These are phyloP conservation scores for Nothocercus julius DNA, from an alignment of 2,113 vertebrate species.

Conservation along the genomic window DNA sequence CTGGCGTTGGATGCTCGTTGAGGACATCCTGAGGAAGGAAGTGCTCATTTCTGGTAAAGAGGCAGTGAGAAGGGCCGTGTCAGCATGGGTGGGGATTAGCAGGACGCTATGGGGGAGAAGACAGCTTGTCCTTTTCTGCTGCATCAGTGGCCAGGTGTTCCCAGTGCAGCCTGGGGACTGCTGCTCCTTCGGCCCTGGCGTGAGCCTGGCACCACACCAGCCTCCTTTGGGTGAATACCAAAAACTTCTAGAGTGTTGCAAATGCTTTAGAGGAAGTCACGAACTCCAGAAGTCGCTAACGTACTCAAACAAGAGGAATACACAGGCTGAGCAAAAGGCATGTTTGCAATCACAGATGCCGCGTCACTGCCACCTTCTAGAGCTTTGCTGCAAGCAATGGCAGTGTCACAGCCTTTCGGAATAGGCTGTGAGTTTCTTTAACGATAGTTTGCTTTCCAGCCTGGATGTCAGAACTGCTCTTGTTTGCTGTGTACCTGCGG, in stretches of 20 bases:
- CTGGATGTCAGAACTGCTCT: neutral
- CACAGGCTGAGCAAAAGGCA: neutral
- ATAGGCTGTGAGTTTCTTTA: neutral
- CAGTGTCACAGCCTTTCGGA: neutral
- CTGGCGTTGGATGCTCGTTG: neutral
- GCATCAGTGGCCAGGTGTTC: neutral
- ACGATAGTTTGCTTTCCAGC: neutral
- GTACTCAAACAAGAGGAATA: neutral
- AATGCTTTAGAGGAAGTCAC: neutral
- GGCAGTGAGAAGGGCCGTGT: neutral
- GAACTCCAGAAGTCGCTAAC: neutral
- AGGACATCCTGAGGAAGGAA: neutral
- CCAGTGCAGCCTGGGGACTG: neutral
- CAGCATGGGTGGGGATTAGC: neutral
- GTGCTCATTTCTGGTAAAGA: neutral
- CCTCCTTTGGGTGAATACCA: neutral
- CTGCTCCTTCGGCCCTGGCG: neutral
- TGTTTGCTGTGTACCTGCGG: neutral
- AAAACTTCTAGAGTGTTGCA: neutral
- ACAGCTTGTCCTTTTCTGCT: neutral
- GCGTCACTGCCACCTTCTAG: neutral
- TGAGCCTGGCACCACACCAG: neutral
- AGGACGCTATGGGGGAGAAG: neutral
- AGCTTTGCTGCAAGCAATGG: neutral
- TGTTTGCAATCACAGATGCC: neutral